Evolutionary conservation across 2,888 invertebrate genomes (phyloP).

Genomic region (Synergus umbraculus): DNA sequence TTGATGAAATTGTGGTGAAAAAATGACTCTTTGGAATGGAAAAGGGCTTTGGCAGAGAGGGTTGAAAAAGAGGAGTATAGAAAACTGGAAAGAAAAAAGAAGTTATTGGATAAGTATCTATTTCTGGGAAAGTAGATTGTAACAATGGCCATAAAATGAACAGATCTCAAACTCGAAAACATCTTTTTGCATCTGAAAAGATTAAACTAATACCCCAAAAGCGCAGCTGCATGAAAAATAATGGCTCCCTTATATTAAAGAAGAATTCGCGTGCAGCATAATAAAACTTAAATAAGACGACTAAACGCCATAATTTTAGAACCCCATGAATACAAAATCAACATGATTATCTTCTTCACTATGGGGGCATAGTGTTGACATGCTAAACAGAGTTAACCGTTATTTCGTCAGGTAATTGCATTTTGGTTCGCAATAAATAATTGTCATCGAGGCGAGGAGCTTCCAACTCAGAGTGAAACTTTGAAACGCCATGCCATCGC

Average conservation of each 20-base stretch:
- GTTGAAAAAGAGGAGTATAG: no score
- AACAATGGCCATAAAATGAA: no score
- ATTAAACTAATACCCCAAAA: not conserved
- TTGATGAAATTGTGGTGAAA: not conserved
- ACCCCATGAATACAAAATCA: not conserved
- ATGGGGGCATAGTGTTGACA: not conserved
- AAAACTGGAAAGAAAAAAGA: no score
- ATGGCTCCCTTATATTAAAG: not conserved
- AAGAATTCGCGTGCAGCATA: not conserved
- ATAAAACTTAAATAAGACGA: not conserved
- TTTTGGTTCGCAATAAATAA: slow-evolving; percentile 39
- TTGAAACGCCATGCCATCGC: slow-evolving; percentile 32
- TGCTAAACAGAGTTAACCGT: slow-evolving; percentile 35
- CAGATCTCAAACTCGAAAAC: no score
- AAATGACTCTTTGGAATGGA: not conserved
- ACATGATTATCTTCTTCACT: not conserved
- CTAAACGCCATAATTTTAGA: not conserved
- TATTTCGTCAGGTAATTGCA: slow-evolving; percentile 26
- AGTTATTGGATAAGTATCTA: no score
- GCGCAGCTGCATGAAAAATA: not conserved
- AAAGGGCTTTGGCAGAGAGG: no score
- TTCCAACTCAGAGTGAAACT: slow-evolving; percentile 25
- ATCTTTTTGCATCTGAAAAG: no score
- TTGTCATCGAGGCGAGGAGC: slow-evolving; percentile 22
- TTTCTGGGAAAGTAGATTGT: no score